phyloP scores from a whole-genome alignment of 2,113 vertebrate genomes.

The Mesembrinibis cayennensis region DNA sequence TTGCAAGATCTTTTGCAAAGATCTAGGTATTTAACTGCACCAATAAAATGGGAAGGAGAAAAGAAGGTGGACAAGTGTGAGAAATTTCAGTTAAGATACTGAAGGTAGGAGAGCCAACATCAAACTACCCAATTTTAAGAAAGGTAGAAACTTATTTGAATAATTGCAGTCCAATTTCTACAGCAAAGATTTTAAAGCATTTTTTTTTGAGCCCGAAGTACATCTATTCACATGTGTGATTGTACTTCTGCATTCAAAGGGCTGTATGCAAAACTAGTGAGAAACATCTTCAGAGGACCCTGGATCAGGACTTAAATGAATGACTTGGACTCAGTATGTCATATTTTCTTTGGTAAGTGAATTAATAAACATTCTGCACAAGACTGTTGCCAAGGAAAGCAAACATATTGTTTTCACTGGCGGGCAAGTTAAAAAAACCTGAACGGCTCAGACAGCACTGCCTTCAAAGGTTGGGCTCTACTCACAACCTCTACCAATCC shows the following conservation, averaged over 20 bases:
- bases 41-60: not conserved
- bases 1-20: not conserved
- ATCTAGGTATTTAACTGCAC: not conserved
- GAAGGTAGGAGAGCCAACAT: not conserved
- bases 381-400: conserved; percentile 31
- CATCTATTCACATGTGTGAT: not conserved
- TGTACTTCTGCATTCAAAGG: not conserved
- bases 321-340: not conserved
- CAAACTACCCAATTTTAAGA: not conserved
- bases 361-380: not conserved
- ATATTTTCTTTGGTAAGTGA: conserved; percentile 35
- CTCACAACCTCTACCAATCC: not conserved
- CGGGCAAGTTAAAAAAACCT: not conserved
- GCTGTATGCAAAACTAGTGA: not conserved
- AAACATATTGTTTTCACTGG: conserved; percentile 7
- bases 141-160: not conserved
- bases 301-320: not conserved
- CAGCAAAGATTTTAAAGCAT: not conserved
- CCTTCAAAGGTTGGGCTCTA: not conserved
- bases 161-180: not conserved
- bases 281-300: not conserved
- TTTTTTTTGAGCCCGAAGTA: not conserved
- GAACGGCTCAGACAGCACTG: not conserved
- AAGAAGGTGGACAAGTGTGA: not conserved
- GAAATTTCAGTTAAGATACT: not conserved